phyloP scores from a whole-genome alignment of 2,797 vertebrate species.

The Miichthys miiuy region DNA sequence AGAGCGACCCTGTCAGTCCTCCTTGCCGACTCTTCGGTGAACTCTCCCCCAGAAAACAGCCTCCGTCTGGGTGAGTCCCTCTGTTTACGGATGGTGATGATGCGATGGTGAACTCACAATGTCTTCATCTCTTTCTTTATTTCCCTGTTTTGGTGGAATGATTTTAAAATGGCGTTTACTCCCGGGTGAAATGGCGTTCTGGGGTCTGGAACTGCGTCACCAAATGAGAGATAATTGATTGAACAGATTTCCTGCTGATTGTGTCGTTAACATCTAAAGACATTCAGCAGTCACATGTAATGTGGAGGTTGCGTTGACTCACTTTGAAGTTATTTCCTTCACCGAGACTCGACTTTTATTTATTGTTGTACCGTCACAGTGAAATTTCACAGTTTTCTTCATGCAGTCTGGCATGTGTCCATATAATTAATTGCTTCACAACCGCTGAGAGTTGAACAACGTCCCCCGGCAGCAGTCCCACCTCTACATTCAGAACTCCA shows the following conservation, averaged over 20 bases:
- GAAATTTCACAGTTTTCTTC: neutral
- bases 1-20: too few relatives aligned
- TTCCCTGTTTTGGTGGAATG: too few relatives aligned
- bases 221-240: neutral
- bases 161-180: too few relatives aligned
- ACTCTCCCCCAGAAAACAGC: too few relatives aligned
- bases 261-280: neutral
- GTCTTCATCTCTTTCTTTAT: too few relatives aligned
- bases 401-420: conserved; percentile 10
- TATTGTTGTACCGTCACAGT: neutral
- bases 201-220: neutral
- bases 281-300: neutral
- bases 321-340: neutral
- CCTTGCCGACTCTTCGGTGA: too few relatives aligned
- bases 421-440: conserved; percentile 40
- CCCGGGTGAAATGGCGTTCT: too few relatives aligned
- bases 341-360: neutral
- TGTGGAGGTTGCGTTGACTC: neutral
- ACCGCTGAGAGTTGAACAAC: conserved; percentile 8
- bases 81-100: too few relatives aligned
- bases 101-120: too few relatives aligned
- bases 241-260: neutral
- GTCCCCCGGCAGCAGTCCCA: conserved; percentile 10
- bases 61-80: too few relatives aligned
- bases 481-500: conserved; percentile 7